A percentile compares a stretch with the other conserved stretches of the same genome.
phyloP scores from a whole-genome alignment of 1,140 invertebrate genomes.

The Dreissena polymorpha region DNA sequence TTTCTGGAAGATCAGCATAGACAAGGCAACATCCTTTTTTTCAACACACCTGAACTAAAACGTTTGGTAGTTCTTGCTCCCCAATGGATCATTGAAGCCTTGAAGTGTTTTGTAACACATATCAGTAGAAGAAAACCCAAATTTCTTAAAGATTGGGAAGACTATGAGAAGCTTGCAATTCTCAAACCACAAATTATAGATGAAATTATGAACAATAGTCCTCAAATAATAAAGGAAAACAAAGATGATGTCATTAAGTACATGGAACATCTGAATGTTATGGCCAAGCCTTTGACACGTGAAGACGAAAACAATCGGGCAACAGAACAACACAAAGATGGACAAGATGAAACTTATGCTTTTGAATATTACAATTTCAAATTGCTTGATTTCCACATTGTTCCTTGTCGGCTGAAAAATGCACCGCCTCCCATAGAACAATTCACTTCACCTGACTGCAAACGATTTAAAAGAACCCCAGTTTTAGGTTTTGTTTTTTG shows the following conservation, averaged over 20 bases:
- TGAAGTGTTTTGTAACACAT: no score
- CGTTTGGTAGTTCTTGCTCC: no score
- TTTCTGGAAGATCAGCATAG: slow-evolving; percentile 20
- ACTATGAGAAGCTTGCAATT: slow-evolving; percentile 22
- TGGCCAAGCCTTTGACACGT: no score
- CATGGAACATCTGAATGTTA: slow-evolving; percentile 45
- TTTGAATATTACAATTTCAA: not conserved
- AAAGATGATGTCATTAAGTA: slow-evolving; percentile 31
- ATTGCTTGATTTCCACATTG: no score
- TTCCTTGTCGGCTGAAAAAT: no score
- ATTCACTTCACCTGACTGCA: no score
- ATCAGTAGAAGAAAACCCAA: slow-evolving; percentile 3
- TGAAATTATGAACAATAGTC: slow-evolving; percentile 36
- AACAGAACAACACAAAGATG: not conserved
- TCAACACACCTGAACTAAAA: slow-evolving; percentile 5
- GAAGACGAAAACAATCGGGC: no score
- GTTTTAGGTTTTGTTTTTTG: no score
- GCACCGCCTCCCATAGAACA: no score
- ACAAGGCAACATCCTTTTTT: slow-evolving; percentile 33
- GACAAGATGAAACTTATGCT: not conserved
- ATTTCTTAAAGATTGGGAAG: not conserved
- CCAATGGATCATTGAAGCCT: no score
- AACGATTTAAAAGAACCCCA: no score
- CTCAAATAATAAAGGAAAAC: slow-evolving; percentile 4
- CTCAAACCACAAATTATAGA: slow-evolving; percentile 12